A percentile compares a stretch with the other conserved stretches of the same genome.
Evolutionary conservation across 1,140 invertebrate species (phyloP).

Genomic region (Coenobita brevimanus): DNA sequence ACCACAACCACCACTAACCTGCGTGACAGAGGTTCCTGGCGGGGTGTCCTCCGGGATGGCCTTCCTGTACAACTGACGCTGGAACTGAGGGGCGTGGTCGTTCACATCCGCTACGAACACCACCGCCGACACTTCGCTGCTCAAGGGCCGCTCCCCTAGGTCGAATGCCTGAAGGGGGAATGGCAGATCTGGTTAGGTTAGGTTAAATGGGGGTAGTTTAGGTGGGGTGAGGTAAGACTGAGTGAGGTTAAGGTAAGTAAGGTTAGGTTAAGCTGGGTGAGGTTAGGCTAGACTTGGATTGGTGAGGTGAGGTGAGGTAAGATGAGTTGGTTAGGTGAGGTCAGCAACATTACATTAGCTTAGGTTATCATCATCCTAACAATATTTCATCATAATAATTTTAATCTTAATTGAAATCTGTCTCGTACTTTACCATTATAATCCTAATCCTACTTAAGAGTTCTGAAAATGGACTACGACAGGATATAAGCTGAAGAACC

Average conservation of each 20-base stretch:
- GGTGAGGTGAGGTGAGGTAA: too few relatives aligned
- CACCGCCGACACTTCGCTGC: slow-evolving; percentile 82
- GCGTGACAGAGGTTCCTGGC: slow-evolving; percentile 85
- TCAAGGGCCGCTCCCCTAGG: slow-evolving; percentile 84
- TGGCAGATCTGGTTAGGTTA: neutral
- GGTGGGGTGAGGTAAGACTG: too few relatives aligned
- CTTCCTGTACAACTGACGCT: slow-evolving; percentile 81
- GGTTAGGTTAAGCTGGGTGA: neutral
- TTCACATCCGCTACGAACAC: slow-evolving; percentile 92
- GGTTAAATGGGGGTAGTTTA: neutral
- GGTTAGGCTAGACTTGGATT: neutral
- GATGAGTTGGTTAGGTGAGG: too few relatives aligned
- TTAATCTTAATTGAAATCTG: too few relatives aligned
- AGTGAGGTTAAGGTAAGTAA: neutral
- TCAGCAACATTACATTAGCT: too few relatives aligned
- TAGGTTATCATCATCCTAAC: too few relatives aligned
- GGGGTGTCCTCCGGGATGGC: slow-evolving; percentile 87
- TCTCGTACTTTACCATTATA: too few relatives aligned
- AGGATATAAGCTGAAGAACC: too few relatives aligned
- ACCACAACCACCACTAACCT: slow-evolving; percentile 78
- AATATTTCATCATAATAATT: too few relatives aligned
- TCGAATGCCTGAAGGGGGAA: slow-evolving; percentile 80
- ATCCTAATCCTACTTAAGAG: too few relatives aligned
- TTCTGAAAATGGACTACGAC: too few relatives aligned
- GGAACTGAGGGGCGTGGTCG: slow-evolving; percentile 88